Base-by-base conservation (phyloP, 2,797 vertebrate genomes). In the Acestrorhynchus altus region DNA sequence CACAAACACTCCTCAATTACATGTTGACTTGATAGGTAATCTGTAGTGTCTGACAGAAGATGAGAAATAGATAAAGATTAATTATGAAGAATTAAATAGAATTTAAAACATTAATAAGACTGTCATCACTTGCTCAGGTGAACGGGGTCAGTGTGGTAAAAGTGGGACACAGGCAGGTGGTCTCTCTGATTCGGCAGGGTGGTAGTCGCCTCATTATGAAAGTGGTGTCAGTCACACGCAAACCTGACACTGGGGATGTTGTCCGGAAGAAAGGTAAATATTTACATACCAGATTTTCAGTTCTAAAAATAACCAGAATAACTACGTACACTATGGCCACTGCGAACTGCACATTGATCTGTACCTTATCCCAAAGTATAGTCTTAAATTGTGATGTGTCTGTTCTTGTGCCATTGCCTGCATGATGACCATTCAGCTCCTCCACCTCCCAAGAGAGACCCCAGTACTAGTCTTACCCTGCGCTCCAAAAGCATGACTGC, bases 401-500 rank as follows among this genome's bases (percentile, higher is more conserved):
- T 92, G 26, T 93, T 90, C 84, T 90, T 93, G 86, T 95, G 91
- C 87, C 87, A 93, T 89, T 35, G 7, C 15, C 13, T 71, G 22
- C 35, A 47, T 74, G 47, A 61, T 65, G 31, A 31, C 44, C 22
- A n/a, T 47, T 74, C 93, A 99, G 98, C 97, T 76, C 98, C 98
- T 0, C 96, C 96, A 39, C 98, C 97, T 71, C 98, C 98, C 39
- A 99, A 98, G 91, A 94, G 98, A 81, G 97, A 97, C 0, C 97
- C 97, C 73, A 98, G 97, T 88, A 98, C 98, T 69, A 98, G 97
- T 0, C 86, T 99, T 86, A 99, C 97, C 0, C 94, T 99, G 72
- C 94, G 98, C 65, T 99, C 98, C 93, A 99, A 99, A 86, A 98
- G 97, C 88, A 99, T 99, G 98, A 99, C 98, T 0, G 96, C 97